These are phyloP conservation scores for Drosophila mauritiana DNA, from an alignment of 1,140 invertebrate genomes.

Conservation along the genomic window DNA sequence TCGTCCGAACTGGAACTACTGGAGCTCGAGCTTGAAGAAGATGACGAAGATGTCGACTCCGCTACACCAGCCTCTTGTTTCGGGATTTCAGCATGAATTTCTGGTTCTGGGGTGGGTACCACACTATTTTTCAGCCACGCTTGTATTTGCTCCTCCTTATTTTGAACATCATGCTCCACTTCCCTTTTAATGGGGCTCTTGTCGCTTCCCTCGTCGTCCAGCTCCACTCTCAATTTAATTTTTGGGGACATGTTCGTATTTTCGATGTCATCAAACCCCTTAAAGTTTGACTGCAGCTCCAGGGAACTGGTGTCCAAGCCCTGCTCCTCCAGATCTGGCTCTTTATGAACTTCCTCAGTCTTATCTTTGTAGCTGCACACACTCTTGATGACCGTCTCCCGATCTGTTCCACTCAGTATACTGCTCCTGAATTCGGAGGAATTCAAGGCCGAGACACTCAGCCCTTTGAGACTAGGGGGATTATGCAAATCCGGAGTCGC, in stretches of 20 bases:
- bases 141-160: conserved; percentile 60
- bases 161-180: not conserved
- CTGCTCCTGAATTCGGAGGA: conserved; percentile 37
- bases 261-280: conserved; percentile 68
- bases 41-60: conserved; percentile 39
- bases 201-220: not conserved
- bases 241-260: conserved; percentile 62
- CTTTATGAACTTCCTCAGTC: conserved; percentile 9
- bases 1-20: conserved; percentile 46
- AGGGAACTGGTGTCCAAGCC: conserved; percentile 41
- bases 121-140: conserved; percentile 55
- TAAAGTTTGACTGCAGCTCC: conserved; percentile 57
- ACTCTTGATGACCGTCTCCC: conserved; percentile 71
- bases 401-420: conserved; percentile 20
- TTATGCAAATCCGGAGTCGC: conserved; percentile 13
- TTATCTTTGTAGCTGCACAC: conserved; percentile 44
- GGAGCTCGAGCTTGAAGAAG: conserved; percentile 50
- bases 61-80: not conserved
- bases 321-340: not conserved
- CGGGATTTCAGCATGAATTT: not conserved
- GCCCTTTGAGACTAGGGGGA: conserved; percentile 50
- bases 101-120: not conserved
- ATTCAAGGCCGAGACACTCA: conserved; percentile 52
- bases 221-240: conserved; percentile 34
- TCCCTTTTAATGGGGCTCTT: not conserved